These are phyloP conservation scores for Syrphus vitripennis DNA, from an alignment of 2,888 invertebrate species.

Conservation along the genomic window DNA sequence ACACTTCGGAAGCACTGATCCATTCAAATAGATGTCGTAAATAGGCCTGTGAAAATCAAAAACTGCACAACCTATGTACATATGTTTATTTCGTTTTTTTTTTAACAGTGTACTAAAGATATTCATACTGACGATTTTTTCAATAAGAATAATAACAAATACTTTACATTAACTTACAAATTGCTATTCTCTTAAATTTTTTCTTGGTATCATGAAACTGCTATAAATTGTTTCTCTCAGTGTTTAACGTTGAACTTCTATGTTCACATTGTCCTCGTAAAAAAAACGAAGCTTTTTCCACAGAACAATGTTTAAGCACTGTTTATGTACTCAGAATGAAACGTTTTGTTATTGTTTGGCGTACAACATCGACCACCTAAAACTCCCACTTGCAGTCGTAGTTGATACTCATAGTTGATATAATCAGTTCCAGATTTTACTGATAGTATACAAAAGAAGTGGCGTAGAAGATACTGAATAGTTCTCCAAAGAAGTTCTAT, in stretches of 20 bases:
- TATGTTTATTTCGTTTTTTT: no score
- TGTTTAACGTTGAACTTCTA: neutral
- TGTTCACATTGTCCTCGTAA: neutral
- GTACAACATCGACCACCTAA: neutral
- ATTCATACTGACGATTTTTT: no score
- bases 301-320: neutral
- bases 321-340: neutral
- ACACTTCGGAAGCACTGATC: no score
- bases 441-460: neutral
- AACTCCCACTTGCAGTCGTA: neutral
- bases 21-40: no score
- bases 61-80: no score
- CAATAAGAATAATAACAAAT: no score
- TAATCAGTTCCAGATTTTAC: neutral
- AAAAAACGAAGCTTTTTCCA: neutral
- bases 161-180: no score
- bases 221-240: neutral
- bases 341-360: slow-evolving; percentile 38
- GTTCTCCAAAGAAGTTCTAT: neutral
- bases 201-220: no score
- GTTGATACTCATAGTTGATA: neutral
- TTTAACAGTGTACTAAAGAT: no score
- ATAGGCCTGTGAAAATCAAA: no score
- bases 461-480: neutral
- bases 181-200: no score